Evolutionary conservation across 2,797 vertebrate species (phyloP).

Genomic region (Cercopithecus diana): DNA sequence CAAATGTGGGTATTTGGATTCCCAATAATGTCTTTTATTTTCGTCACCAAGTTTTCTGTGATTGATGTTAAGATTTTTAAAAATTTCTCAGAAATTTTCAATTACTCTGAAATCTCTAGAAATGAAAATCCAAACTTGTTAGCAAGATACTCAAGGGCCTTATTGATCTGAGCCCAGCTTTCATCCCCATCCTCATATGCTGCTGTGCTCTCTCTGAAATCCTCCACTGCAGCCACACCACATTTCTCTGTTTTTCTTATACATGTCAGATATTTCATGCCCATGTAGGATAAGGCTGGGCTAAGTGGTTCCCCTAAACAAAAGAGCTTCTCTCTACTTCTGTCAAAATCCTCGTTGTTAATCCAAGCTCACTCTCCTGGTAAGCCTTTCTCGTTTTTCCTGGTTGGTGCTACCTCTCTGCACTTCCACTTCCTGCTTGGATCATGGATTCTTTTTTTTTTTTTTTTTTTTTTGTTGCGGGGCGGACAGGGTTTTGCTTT

Average conservation of each 20-base stretch:
- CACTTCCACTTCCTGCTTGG: rapidly evolving
- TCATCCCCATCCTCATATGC: rapidly evolving
- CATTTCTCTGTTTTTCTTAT: background rate
- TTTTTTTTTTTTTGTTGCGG: too few relatives aligned
- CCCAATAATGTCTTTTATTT: background rate
- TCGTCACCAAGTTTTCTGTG: background rate
- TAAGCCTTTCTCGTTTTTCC: background rate
- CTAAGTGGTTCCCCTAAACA: background rate
- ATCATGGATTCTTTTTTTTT: too few relatives aligned
- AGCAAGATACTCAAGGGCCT: background rate
- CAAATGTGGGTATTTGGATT: background rate
- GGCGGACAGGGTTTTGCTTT: too few relatives aligned
- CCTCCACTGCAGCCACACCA: background rate
- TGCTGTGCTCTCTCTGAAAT: rapidly evolving
- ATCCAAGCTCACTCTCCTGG: too few relatives aligned
- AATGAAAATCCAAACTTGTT: background rate
- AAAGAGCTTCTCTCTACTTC: background rate
- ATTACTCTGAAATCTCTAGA: background rate
- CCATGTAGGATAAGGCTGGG: background rate
- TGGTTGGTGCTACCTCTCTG: background rate
- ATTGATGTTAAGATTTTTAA: background rate
- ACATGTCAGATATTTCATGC: rapidly evolving
- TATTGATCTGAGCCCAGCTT: rapidly evolving
- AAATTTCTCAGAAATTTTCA: background rate
- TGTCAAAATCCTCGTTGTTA: background rate